Evolutionary conservation across 2,113 vertebrate species (phyloP), one percentile per base, ranked within the genome.

Genomic region (Onychorhynchus coronatus): DNA sequence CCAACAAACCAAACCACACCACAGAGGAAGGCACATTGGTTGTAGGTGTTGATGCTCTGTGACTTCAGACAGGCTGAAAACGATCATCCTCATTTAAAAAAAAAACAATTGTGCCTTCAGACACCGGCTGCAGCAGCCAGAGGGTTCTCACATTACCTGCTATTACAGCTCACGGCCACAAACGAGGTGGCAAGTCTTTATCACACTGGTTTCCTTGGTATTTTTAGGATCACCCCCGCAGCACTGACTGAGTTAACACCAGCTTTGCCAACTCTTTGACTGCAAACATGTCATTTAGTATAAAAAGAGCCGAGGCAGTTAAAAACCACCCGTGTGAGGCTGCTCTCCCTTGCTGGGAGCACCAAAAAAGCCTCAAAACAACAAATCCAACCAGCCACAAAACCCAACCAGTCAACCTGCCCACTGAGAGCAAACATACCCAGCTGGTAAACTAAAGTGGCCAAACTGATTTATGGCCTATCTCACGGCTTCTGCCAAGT

Each of bases 331-430:
- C 0, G 0, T 1, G 18, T 17, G 47, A 67, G 71, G 58, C 27
- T 75, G 52, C 39, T 65, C 24, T 61, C 15, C 81, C 81, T 52
- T 27, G 11, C 70, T 1, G 0, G 24, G 24, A 87, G 31, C 41
- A 41, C n/a, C 20, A 46, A 63, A 66, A 72, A 59, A 56, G 1
- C 19, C 63, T 35, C 44, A 4, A 27, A 84, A 12, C 10, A 23
- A 58, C 52, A 55, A 95, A 89, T 21, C n/a, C 71, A 55, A 42
- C 9, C 0, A 0, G 66, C 15, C 71, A 44, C 71, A 49, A 66
- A 87, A 58, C 16, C 30, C 65, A 61, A 2, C 4, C 8, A 1
- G 44, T 15, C 72, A 35, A 13, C 0, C 9, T 3, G 0, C 27
- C 30, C n/a, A 4, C 49, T 7, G 74, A 31, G 11, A 21, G 33